phyloP scores from a whole-genome alignment of 1,140 invertebrate genomes.

The Tetragonula clypearis region DNA sequence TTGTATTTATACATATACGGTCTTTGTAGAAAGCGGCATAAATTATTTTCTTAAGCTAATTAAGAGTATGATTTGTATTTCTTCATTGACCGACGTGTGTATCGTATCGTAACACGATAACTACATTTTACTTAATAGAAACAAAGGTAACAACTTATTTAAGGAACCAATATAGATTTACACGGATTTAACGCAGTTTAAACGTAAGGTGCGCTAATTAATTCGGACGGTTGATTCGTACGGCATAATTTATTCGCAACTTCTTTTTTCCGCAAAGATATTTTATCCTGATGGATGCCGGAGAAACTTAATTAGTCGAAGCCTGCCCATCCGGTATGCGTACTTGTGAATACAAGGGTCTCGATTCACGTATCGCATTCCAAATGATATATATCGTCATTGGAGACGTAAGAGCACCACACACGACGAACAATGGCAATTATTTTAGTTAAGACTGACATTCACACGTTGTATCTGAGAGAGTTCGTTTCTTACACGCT shows the following conservation, averaged over 20 bases:
- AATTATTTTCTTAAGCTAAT: slow-evolving; percentile 63
- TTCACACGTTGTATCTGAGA: slow-evolving; percentile 44
- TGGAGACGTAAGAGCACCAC: background rate
- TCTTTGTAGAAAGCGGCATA: slow-evolving; percentile 42
- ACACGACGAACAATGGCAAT: slow-evolving; percentile 58
- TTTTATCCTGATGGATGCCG: slow-evolving; percentile 30
- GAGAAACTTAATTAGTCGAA: slow-evolving; percentile 22
- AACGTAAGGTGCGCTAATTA: slow-evolving; percentile 41
- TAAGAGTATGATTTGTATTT: slow-evolving; percentile 65
- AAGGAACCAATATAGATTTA: slow-evolving; percentile 59
- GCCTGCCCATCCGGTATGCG: background rate
- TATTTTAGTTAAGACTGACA: slow-evolving; percentile 69
- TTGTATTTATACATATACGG: slow-evolving; percentile 63
- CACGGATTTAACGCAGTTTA: slow-evolving; percentile 38
- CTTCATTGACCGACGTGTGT: slow-evolving; percentile 42
- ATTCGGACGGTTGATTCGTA: slow-evolving; percentile 27
- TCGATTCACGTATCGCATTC: slow-evolving; percentile 27
- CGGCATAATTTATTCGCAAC: slow-evolving; percentile 64
- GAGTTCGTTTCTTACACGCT: slow-evolving; percentile 36
- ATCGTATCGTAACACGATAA: slow-evolving; percentile 53
- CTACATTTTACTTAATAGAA: slow-evolving; percentile 63
- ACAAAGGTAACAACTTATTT: slow-evolving; percentile 55
- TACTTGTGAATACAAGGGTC: slow-evolving; percentile 28
- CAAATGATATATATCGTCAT: background rate
- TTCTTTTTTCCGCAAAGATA: slow-evolving; percentile 49